Evolutionary conservation across 2,113 vertebrate species (phyloP), one percentile per base, ranked within the genome.

Genomic region (Sinocyclocheilus anophthalmus): DNA sequence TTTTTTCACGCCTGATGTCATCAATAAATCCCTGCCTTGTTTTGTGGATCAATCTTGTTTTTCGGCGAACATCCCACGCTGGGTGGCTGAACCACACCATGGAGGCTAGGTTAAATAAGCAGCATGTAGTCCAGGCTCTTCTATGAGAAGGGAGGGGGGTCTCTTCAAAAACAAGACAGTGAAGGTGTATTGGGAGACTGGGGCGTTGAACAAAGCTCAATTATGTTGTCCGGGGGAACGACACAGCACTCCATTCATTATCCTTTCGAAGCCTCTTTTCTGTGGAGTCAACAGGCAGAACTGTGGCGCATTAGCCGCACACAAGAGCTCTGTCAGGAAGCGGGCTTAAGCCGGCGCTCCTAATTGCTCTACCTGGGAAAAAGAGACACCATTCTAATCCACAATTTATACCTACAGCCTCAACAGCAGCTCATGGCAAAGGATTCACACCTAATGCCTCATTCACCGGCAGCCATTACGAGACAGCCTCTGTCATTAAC

Each of bases 331-430:
- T 86, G 80, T 87, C 80, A 89, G 86, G 75, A 80, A 67, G 73
- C 45, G 33, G 83, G 73, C 55, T 88, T 86, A 91, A 91, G 88
- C 85, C 86, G 81, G 79, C 85, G 65, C 87, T 90, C 92, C 89
- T 92, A 93, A 94, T 93, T 94, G 92, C 85, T 69, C 88, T 92
- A 93, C 91, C 90, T 76, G 84, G 88, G 89, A 70, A 87, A 91
- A 87, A 89, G 84, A 90, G 55, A 88, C 84, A 89, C 87, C 1
- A 1, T 72, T 73, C 81, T 93, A 94, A 93, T 93, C 93, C 91
- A 86, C 81, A 88, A 88, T 75, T 91, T 91, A 92, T 86, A 92
- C 92, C 89, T 87, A 63, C 86, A 93, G 90, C 88, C 87, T 57
- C 67, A 73, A 73, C 81, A 63, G 77, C 87, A 92, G 89, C 90